phyloP scores from a whole-genome alignment of 2,797 vertebrate species.

The Coregonus suidteri region DNA sequence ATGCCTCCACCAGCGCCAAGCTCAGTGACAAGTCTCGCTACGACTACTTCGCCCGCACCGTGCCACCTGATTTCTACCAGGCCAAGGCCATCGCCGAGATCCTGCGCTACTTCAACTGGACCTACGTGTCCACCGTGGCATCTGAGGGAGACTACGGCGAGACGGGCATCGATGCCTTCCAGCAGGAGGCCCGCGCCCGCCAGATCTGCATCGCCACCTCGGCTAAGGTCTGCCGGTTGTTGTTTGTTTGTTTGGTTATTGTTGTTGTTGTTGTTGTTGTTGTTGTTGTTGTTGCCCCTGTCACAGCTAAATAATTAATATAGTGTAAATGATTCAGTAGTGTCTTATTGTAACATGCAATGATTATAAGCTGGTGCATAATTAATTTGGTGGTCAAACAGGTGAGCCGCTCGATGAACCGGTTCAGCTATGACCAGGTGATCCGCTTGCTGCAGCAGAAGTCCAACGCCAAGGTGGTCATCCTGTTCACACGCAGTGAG shows the following conservation, averaged over 20 bases:
- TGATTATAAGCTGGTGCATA: neutral
- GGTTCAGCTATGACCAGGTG: conserved; percentile 86
- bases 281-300: neutral
- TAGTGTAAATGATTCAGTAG: too few relatives aligned
- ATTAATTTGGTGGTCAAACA: neutral
- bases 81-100: conserved; percentile 98
- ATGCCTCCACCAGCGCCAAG: conserved; percentile 97
- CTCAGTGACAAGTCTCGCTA: conserved; percentile 97
- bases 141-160: conserved; percentile 97
- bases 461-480: conserved; percentile 90
- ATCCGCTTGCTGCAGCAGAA: conserved; percentile 93
- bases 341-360: neutral
- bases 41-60: conserved; percentile 96
- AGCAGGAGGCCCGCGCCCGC: conserved; percentile 90
- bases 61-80: conserved; percentile 97
- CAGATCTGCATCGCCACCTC: conserved; percentile 98
- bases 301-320: neutral
- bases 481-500: conserved; percentile 94
- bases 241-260: neutral
- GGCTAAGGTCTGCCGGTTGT: conserved; percentile 81
- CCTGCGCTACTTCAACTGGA: conserved; percentile 98
- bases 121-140: conserved; percentile 95
- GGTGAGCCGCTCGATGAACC: conserved; percentile 88
- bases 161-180: conserved; percentile 96
- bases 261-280: neutral